These are phyloP conservation scores for Phyllostomus hastatus DNA, from an alignment of 2,113 vertebrate genomes.

Conservation along the genomic window DNA sequence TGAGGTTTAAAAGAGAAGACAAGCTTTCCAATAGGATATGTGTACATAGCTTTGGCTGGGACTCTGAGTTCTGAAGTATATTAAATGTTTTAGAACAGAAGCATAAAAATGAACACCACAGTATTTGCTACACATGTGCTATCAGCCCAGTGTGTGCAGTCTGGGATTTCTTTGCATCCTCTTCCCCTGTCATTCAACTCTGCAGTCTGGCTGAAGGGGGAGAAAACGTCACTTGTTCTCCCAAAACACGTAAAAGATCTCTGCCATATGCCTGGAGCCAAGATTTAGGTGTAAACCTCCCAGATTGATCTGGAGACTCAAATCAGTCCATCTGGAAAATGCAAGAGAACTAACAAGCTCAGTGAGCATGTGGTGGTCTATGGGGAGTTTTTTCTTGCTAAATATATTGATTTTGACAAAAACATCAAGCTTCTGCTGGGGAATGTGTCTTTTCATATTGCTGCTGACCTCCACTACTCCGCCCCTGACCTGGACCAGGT, in stretches of 20 bases:
- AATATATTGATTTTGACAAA: not conserved
- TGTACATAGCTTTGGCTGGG: not conserved
- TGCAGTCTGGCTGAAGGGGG: not conserved
- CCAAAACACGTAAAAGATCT: not conserved
- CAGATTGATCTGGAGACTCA: not conserved
- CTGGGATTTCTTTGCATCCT: rapidly evolving
- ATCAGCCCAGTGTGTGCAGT: rapidly evolving
- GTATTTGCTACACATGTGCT: rapidly evolving
- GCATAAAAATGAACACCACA: not conserved
- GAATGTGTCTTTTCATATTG: rapidly evolving
- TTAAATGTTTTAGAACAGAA: no score
- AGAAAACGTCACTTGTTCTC: no score
- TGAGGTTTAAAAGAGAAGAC: not conserved
- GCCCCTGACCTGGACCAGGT: not conserved
- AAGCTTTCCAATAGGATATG: not conserved
- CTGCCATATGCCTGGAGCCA: not conserved
- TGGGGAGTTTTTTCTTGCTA: not conserved
- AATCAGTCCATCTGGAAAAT: not conserved
- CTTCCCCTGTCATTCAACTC: not conserved
- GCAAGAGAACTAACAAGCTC: not conserved
- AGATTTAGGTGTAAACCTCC: not conserved
- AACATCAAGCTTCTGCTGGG: not conserved
- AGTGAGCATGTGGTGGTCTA: not conserved
- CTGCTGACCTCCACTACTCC: rapidly evolving
- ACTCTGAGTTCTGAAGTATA: not conserved